A percentile compares a stretch with the other conserved stretches of the same genome.
phyloP scores from a whole-genome alignment of 2,113 vertebrate species.

The Neodon shergylaensis region DNA sequence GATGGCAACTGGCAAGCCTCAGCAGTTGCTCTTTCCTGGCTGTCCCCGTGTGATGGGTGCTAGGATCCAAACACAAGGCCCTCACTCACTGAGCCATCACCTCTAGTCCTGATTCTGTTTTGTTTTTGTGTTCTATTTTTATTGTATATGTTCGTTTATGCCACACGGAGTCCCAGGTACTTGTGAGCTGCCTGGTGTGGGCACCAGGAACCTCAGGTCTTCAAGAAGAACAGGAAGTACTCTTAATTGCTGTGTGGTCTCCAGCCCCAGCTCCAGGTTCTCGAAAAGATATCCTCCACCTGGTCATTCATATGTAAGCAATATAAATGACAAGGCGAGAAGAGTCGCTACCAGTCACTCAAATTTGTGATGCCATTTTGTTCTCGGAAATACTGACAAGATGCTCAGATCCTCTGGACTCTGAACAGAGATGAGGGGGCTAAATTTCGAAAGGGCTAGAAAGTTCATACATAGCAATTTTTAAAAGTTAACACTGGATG shows the following conservation, averaged over 20 bases:
- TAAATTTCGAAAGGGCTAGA: background rate
- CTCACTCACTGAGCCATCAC: background rate
- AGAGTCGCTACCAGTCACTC: background rate
- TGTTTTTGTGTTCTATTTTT: background rate
- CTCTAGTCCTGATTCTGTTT: background rate
- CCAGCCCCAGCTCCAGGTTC: background rate
- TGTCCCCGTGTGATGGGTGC: background rate
- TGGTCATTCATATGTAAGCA: background rate
- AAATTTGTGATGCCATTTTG: background rate
- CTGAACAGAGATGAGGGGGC: background rate
- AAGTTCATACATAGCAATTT: background rate
- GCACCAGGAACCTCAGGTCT: background rate
- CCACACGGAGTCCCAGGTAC: background rate
- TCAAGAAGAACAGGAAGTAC: background rate
- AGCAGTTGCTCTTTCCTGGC: background rate
- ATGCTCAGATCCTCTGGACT: background rate
- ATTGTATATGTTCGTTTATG: background rate
- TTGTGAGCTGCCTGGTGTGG: background rate
- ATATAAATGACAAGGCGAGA: background rate
- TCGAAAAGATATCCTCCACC: background rate
- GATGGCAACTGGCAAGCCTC: background rate
- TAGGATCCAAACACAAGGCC: background rate
- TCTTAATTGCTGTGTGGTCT: background rate
- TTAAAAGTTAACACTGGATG: background rate
- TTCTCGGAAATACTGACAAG: background rate